Evolutionary conservation across 2,888 invertebrate genomes (phyloP), one percentile per base, ranked within the genome.

Genomic region (Euproctis similis): DNA sequence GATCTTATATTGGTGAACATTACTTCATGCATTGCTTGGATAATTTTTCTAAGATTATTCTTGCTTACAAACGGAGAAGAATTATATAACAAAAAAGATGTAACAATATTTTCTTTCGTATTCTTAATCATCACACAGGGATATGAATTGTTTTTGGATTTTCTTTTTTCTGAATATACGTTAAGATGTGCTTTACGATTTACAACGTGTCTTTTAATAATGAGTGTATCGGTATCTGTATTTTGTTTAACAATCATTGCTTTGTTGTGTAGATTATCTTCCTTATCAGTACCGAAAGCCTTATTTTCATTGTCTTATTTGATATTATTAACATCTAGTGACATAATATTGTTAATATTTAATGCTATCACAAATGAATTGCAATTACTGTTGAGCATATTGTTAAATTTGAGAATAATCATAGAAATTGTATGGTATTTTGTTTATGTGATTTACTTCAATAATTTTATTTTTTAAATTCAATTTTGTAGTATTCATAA

Each of bases 21-120:
- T 4, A 41, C 51, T 2, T 35, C 42, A 1, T 37, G 36, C 20
- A 16, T 48, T 4, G 28, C 49, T 4, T 40, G 46, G 41, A 33
- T 53, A 4, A 27, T 46, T 9, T 55, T 50, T 32, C 24, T 58
- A 25, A 50, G 42, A 24, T 20, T 57, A 7, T 52, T 52, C 9
- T 11, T 57, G 5, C 49, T 52, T 2, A 29, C 26, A 18, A 42
- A 46, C 19, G 42, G 39, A 2, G 43, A 44, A 26, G 30, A 39
- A 12, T 29, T 53, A 3, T 57, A 55, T 11, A 41, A 6, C 24
- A 32, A 40, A 23, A 43, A 29, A 21, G 39, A 55, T 2, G 12
- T 51, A 5, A 19, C 36, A 1, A 8, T 34, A 6, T 55, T 50
- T 34, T 24, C 32, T 3, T 27, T 24, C 0, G 2, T 48, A 1